Evolutionary conservation across 2,113 vertebrate genomes (phyloP), one percentile per base, ranked within the genome.

Genomic region (Scartelaos histophorus): DNA sequence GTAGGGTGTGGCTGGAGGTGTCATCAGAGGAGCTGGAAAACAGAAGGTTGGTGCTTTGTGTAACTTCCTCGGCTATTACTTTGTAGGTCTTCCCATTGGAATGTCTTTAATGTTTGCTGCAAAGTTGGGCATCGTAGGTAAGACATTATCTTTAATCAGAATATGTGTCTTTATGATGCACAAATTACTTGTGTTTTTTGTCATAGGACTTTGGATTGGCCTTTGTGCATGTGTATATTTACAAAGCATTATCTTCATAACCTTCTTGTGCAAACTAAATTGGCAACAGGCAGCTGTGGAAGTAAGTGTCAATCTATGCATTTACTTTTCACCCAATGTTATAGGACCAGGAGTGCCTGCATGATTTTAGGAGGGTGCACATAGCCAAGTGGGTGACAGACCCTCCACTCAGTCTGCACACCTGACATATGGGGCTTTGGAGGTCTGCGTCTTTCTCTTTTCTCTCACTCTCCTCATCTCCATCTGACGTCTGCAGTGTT

Each of bases 121-220:
- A 68, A 75, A 85, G 2, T 93, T 96, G 64, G 92, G 95, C 0
- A 79, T 96, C 67, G 75, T 94, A 7, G 96, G 96, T 96, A 88
- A 68, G 93, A 57, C 19, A 24, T 16, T 34, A 25, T 2, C 13
- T 7, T 12, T 4, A 0, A 54, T 21, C 24, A 34, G 45, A 12
- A 24, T 13, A 5, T 66, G 29, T 34, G 5, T 61, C 29, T 43
- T 9, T 35, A 17, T 43, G 1, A n/a, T 64, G 34, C 19, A 7
- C 12, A 54, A 17, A 53, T 65, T 13, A 67, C 15, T 46, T 66
- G 12, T 56, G 9, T 5, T 67, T 29, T 2, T 86, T 58, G n/a
- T 17, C 13, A 68, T 68, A 98, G 97, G 97, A 25, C 87, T 99
- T 4, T 98, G 97, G 97, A 80, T 85, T 0, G 96, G 97, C 15